A percentile compares a stretch with the other conserved stretches of the same genome.
Conservation (phyloP, 2,888 invertebrate species). For the Aspidiotus rigidus region DNA sequence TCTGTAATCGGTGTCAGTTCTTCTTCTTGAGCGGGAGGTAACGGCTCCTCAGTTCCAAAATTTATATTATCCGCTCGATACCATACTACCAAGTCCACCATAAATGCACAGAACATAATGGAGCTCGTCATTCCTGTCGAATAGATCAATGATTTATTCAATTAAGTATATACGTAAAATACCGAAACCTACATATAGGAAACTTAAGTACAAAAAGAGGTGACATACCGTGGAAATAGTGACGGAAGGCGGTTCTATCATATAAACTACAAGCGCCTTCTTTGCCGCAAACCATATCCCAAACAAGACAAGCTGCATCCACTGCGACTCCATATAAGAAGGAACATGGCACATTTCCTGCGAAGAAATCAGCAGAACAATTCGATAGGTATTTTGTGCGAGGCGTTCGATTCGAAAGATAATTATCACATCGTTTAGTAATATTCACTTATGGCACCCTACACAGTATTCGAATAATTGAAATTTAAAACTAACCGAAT, state of each 20-base stretch:
- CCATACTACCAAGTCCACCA: constrained; percentile 83
- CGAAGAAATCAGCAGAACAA: constrained; percentile 17
- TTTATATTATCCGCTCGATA: constrained; percentile 74
- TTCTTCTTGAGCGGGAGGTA: constrained; percentile 45
- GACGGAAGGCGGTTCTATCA: constrained; percentile 70
- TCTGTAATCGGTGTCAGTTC: constrained; percentile 44
- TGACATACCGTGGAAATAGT: constrained; percentile 72
- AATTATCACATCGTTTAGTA: no score
- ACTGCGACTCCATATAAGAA: constrained; percentile 86
- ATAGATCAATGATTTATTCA: constrained; percentile 12
- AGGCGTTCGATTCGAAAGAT: neutral
- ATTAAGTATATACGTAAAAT: neutral
- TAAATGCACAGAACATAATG: constrained; percentile 74
- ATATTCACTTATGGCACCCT: no score
- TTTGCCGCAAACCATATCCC: constrained; percentile 71
- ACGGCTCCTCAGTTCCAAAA: constrained; percentile 53
- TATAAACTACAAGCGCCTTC: constrained; percentile 81
- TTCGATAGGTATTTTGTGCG: no score
- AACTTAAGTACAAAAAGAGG: no score
- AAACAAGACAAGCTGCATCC: constrained; percentile 81
- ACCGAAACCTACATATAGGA: neutral
- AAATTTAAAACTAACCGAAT: constrained; percentile 52
- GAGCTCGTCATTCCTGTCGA: constrained; percentile 70
- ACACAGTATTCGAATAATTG: neutral
- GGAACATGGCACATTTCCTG: constrained; percentile 86